Evolutionary conservation across 2,888 invertebrate species (phyloP).

Genomic region (Cephus spinipes): DNA sequence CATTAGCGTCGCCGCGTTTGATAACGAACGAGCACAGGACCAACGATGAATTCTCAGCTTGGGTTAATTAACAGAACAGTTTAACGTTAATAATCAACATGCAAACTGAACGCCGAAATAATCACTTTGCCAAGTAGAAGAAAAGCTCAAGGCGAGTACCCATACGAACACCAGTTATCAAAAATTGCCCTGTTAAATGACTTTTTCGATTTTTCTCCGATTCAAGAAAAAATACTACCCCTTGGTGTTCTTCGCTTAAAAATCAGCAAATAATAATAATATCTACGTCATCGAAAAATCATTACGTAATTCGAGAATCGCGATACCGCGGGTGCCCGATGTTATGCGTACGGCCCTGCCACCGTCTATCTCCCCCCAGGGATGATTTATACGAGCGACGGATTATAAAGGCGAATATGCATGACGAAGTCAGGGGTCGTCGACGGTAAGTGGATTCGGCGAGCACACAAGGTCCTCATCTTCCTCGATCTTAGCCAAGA

Average conservation of each 20-base stretch:
- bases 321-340: background rate
- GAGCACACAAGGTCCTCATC: background rate
- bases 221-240: background rate
- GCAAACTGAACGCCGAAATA: background rate
- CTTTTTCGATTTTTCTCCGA: background rate
- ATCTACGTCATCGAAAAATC: background rate
- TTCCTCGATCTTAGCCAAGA: background rate
- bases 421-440: slow-evolving; percentile 35
- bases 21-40: slow-evolving; percentile 43
- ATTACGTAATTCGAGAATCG: background rate
- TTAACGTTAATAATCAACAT: background rate
- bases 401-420: slow-evolving; percentile 35
- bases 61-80: background rate
- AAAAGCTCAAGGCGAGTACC: background rate
- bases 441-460: slow-evolving; percentile 30
- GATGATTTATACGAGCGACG: slow-evolving; percentile 29
- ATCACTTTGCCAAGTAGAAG: background rate
- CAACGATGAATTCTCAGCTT: slow-evolving; percentile 41
- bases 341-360: background rate
- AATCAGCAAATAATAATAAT: background rate
- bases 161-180: background rate
- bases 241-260: background rate
- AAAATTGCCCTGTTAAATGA: background rate
- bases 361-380: background rate
- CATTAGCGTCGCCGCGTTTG: slow-evolving; percentile 45